phyloP scores from a whole-genome alignment of 1,140 invertebrate genomes.

The Heliconius hewitsoni region DNA sequence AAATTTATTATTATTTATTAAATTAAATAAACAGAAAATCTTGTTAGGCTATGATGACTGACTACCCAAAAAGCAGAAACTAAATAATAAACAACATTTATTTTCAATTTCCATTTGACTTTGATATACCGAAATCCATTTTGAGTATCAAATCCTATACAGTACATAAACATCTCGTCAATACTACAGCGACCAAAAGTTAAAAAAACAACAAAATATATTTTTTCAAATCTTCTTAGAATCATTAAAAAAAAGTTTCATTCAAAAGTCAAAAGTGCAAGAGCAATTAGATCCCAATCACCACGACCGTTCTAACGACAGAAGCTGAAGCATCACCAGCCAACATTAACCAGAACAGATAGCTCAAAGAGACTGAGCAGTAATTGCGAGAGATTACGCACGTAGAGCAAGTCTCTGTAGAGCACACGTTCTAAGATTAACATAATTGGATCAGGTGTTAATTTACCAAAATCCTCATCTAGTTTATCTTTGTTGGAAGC shows the following conservation, averaged over 20 bases:
- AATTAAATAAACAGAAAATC: too few species aligned
- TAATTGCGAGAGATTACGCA: constrained; percentile 41
- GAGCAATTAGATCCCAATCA: constrained; percentile 15
- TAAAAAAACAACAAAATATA: too few species aligned
- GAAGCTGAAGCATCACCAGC: constrained; percentile 25
- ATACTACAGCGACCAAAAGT: too few species aligned
- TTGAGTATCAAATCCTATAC: too few species aligned
- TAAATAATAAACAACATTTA: too few species aligned
- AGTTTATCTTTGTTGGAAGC: constrained; percentile 33
- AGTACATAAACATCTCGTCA: too few species aligned
- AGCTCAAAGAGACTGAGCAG: constrained; percentile 40
- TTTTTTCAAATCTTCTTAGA: too few species aligned
- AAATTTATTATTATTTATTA: too few species aligned
- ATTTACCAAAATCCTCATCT: constrained; percentile 37
- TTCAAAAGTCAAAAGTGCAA: background rate
- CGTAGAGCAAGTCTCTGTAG: constrained; percentile 36
- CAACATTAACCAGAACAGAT: constrained; percentile 32
- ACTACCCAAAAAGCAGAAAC: too few species aligned
- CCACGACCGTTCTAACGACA: constrained; percentile 17
- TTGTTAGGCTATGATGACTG: too few species aligned
- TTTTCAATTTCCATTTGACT: too few species aligned
- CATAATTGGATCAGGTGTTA: constrained; percentile 45
- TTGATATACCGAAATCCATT: background rate
- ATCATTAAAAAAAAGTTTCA: background rate
- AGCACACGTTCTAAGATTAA: constrained; percentile 41